Evolutionary conservation across 2,797 vertebrate species (phyloP), one percentile per base, ranked within the genome.

Genomic region (Stomatorhinus walkeri): DNA sequence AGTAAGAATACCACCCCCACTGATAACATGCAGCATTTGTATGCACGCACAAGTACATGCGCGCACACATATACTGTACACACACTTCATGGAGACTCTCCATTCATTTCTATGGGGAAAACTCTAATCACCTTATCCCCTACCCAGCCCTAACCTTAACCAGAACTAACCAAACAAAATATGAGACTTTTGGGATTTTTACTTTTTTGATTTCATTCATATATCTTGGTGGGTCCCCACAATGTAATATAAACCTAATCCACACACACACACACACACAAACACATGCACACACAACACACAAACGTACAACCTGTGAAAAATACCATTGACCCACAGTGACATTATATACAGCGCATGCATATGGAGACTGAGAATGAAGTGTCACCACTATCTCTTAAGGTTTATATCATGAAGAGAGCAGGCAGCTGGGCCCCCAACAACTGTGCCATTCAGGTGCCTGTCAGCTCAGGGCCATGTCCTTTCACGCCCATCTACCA

Each of bases 401-500:
- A 93, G 91, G 89, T n/a, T 87, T 52, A 89, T 43, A 88, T 51
- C 7, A 68, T 40, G 36, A 12, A 89, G 24, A 56, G 89, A 84
- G 89, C 90, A 92, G 46, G 59, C 24, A 9, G 87, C 32, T 79
- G 51, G 51, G 68, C 88, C 36, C 16, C 19, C 64, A 88, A 87
- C 76, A 87, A 22, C 68, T 54, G 32, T 68, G 12, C 87, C 54
- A 89, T 81, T 89, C 89, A 91, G 90, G 91, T 89, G 85, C 88
- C 40, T 85, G 24, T 91, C 89, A 93, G 88, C 89, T 90, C 32
- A 40, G 89, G 90, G 91, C 89, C 87, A 68, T 59, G 52, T 28
- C 4, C 12, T 81, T 86, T 90, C 85, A 90, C 54, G 83, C 90
- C 83, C 87, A 87, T 87, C 54, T 24, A 5, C 86, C 86, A 87